Base-by-base conservation (phyloP, 2,888 invertebrate species). In the Deilephila porcellus region DNA sequence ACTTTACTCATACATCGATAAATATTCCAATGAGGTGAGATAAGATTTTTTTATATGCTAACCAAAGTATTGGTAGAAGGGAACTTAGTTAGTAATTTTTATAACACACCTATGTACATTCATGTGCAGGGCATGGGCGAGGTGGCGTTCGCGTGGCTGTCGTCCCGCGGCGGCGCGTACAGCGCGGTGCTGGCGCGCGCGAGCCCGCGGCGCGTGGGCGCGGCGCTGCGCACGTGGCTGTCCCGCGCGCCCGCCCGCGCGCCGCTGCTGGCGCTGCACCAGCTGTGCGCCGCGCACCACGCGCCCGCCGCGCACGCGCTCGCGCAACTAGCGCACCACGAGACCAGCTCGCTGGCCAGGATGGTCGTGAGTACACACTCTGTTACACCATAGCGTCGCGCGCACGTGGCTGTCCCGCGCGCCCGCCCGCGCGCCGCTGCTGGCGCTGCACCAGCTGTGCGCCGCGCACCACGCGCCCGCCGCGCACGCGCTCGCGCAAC, bases 281-380 rank as follows among this genome's bases (percentile, higher is more conserved):
- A 77, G 75, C 82, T 86, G 73, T 74, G 45, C 7, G 81, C 74
- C 60, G 75, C 75, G 73, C 79, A 71, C 11, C 56, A 67, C 72
- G 71, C 73, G 60, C 73, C 78, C 74, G 82, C 83, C 32, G 82
- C 84, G 8, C 74, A 25, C 59, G 78, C 82, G 75, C 81, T 78
- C 92, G 95, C 75, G 88, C 97, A 73, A 96, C 96, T 84, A 64
- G 86, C 86, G 4, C 64, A 71, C 3, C 77, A 95, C 20, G 98
- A 98, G 89, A 92, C 88, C 0, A 96, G 96, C 81, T 96, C 96
- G 62, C 94, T 97, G 0, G 93, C 94, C 1, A 93, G 97, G 76
- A 97, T 97, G 89, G 97, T 96, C 87, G 96, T 96, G 52, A 74
- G 78, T 78, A 17, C 20, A 32, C 60, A 45, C 34, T 62, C 60